Base-by-base conservation (phyloP, 2,113 vertebrate genomes). In the Plestiodon gilberti region DNA sequence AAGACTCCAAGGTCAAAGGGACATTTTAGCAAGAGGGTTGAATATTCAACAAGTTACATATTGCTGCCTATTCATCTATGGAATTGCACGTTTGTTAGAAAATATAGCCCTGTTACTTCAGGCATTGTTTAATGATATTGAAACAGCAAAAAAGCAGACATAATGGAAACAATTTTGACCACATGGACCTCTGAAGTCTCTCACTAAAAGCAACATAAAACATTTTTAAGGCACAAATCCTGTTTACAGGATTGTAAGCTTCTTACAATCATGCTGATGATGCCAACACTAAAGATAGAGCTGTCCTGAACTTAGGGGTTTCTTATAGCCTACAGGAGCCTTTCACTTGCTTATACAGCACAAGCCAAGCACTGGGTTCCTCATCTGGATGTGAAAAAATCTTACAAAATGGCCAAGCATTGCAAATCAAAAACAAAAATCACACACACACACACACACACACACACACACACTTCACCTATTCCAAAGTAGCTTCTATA, bases 151-250 rank as follows among this genome's bases (percentile, higher is more conserved):
- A 75, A 52, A 5, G 13, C 40, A 48, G 11, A 74, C 20, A 75
- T 48, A 75, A 75, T 30, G 43, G 23, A 11, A 48, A 48, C 14
- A 17, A n/a, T n/a, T n/a, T n/a, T n/a, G 25, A 6, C 35, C 67
- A 64, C 59, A 15, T 6, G 83, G 71, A 6, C 14, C 75, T 22
- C 70, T 3, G 43, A 84, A 59, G 30, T 10, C 70, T 43, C 33
- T 1, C 11, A 38, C 7, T 1, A 10, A 48, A 52, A 76, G 28
- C 11, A 15, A 1, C 15, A 71, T 0, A 14, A 17, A 86, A 59
- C 0, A 61, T 15, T 33, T 13, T 35, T 70, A 35, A 82, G 9
- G 25, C 61, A 82, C 18, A 76, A 82, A 35, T 18, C 65, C 52
- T 20, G 9, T 48, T 48, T 48, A 48, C 4, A 48, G 43, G 43